Evolutionary conservation across 2,797 vertebrate species (phyloP), one percentile per base, ranked within the genome.

Genomic region (Arnoldichthys spilopterus): DNA sequence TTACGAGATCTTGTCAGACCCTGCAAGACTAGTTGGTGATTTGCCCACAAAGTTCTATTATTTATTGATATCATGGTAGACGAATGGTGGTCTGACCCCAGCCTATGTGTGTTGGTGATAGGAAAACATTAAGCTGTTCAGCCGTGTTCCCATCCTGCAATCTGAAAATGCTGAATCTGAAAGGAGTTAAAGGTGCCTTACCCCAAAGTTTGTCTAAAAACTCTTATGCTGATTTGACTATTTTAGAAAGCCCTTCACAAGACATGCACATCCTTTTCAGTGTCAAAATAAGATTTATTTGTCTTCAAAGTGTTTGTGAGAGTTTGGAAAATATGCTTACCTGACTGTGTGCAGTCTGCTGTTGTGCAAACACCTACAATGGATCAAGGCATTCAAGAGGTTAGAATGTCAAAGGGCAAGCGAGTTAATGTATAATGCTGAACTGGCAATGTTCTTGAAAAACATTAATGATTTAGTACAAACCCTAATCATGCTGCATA

Each of bases 281-380:
- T 24, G 18, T 24, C 18, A 11, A 12, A 6, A 1, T 22, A 56
- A 9, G 3, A 7, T 26, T 26, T 6, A 18, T 20, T 13, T 18
- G 15, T 18, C 15, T 3, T 16, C 16, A 32, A 63, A 34, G 59
- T 63, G 32, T 8, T 37, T 11, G 4, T 45, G 1, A 18, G 12
- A 34, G 24, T 40, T 43, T 56, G 54, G 15, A 20, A 73, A 73
- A 74, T 80, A 12, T 76, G 68, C 95, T 95, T 95, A 98, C 97
- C 97, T 93, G 97, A 96, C 83, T 94, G 95, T 83, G 96, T 97
- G 88, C 97, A 98, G 86, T 96, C 95, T 74, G 96, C 90, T 16
- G 96, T 95, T 84, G 96, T 97, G 91, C 97, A 98, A 87, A 98
- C 85, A 53, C 93, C 97, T 98, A 76, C 18, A 81, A 83, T 77